Conservation (phyloP, 92 coral and sea anemone genomes). For the Parazoanthus darwini region DNA sequence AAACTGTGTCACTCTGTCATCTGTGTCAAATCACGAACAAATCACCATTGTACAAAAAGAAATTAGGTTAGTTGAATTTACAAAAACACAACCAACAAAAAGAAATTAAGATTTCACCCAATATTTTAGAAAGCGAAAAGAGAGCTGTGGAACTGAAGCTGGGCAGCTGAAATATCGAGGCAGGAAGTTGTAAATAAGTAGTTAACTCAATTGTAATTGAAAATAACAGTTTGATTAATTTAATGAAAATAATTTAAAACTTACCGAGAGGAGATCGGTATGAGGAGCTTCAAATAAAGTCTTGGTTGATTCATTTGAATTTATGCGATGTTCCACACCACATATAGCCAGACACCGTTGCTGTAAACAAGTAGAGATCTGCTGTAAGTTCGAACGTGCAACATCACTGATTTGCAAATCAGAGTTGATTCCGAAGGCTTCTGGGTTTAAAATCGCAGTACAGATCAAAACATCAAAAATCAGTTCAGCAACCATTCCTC, state of each 20-base stretch:
- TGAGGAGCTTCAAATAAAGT: slow-evolving; percentile 23
- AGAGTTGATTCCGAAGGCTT: slow-evolving; percentile 89
- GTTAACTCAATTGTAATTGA: neutral
- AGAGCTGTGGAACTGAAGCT: neutral
- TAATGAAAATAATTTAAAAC: neutral
- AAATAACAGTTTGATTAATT: neutral
- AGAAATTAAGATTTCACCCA: neutral
- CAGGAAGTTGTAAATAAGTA: neutral
- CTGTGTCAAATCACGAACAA: neutral
- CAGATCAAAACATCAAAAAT: slow-evolving; percentile 83
- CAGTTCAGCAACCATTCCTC: slow-evolving; percentile 73
- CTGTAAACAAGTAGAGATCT: slow-evolving; percentile 77
- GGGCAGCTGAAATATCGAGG: neutral
- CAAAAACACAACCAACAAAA: neutral
- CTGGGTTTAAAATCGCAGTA: slow-evolving; percentile 85
- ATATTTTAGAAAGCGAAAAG: slow-evolving; percentile 5
- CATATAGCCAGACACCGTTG: slow-evolving; percentile 60
- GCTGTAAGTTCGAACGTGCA: slow-evolving; percentile 83
- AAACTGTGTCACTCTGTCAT: no score
- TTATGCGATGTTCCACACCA: slow-evolving; percentile 28
- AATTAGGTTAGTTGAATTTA: no score
- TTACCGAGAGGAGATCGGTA: slow-evolving; percentile 35
- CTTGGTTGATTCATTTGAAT: neutral
- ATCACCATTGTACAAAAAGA: neutral
- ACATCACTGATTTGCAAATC: slow-evolving; percentile 85